phyloP scores from a whole-genome alignment of 2,113 vertebrate genomes.

The Muntiacus muntjak region DNA sequence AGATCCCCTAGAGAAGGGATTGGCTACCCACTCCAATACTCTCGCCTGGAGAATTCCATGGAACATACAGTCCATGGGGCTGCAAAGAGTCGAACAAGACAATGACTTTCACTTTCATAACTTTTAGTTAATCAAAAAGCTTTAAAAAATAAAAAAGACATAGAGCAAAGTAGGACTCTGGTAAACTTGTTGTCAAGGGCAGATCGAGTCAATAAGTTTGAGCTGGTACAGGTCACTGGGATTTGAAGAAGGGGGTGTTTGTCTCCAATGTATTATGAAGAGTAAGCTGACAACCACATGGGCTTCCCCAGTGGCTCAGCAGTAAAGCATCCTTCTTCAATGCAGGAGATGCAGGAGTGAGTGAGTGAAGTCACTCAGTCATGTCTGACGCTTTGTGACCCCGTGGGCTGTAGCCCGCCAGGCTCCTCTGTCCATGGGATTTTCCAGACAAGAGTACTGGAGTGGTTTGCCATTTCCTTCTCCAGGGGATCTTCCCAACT shows the following conservation, averaged over 20 bases:
- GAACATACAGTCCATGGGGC: background rate
- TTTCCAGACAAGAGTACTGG: no score
- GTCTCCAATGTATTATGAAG: fast-evolving
- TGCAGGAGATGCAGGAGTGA: background rate
- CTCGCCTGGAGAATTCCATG: background rate
- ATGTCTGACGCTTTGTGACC: no score
- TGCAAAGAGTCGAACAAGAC: background rate
- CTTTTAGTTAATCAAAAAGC: background rate
- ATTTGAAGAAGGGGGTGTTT: fast-evolving
- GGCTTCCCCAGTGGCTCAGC: background rate
- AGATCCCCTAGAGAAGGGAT: background rate
- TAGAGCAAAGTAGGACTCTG: background rate
- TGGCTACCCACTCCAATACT: background rate
- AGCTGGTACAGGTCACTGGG: no score
- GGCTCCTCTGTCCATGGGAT: no score
- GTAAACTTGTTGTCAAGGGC: background rate
- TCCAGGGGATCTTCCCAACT: background rate
- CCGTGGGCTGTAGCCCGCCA: no score
- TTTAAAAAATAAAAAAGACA: background rate
- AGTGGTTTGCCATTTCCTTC: no score
- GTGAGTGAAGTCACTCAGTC: background rate
- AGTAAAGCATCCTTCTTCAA: background rate
- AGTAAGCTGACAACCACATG: background rate
- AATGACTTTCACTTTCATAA: background rate
- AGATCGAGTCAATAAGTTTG: background rate